Evolutionary conservation across 2,888 invertebrate species (phyloP), one percentile per base, ranked within the genome.

Genomic region (Drosophila buzzatii): DNA sequence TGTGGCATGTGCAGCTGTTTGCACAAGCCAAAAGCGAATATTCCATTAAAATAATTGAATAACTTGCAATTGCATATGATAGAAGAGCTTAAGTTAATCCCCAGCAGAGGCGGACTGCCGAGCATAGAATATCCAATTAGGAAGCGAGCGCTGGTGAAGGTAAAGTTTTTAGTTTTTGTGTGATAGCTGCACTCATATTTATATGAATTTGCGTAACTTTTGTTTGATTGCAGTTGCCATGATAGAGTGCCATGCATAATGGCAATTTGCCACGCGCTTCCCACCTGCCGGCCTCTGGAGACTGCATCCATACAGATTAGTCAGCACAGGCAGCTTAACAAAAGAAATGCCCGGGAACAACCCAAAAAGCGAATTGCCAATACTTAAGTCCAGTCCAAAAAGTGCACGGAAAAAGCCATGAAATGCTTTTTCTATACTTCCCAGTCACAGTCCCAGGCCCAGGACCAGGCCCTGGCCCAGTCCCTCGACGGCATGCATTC

Each of bases 21-120:
- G 76, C 62, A 73, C 23, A 81, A 81, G 69, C 61, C 56, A 69
- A 63, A 70, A 70, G 61, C 64, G 64, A 44, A 74, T 79, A 80
- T 86, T 82, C 85, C 76, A 89, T 90, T 89, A 88, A 83, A 88
- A 83, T 89, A 90, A 86, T 89, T 90, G 85, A 89, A 90, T 90
- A 86, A 86, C 76, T 90, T 90, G 70, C 73, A 78, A 74, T 72
- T 79, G 77, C 76, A 76, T 69, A 78, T 74, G 68, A 65, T 70
- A 75, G 60, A 72, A 73, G 70, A 76, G 90, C 86, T 90, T 80
- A 89, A 86, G 89, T 73, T 77, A 88, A 90, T 88, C 81, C 82
- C 61, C 60, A 27, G n/a, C n/a, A 20, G 31, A 39, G 42, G 2
- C 33, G 23, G 53, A 18, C 39, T 60, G 12, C 49, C 42, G 12